Base-by-base conservation (phyloP, 2,888 invertebrate genomes). In the Parthenolecanium corni region DNA sequence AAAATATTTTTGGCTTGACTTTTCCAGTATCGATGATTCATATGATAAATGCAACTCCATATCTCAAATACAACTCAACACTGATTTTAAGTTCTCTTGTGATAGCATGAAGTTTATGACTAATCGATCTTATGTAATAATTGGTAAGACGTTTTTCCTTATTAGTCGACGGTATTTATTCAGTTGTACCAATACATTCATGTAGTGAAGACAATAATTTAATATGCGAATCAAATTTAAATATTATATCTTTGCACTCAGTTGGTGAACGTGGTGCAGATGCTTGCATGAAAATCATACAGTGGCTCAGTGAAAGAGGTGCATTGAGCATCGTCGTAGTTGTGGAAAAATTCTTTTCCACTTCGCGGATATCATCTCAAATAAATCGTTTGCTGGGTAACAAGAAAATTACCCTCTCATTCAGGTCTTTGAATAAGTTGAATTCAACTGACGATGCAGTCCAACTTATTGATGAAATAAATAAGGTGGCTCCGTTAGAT, bases 301-400 rank as follows among this genome's bases (percentile, higher is more conserved):
- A 66, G 52, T 65, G 65, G 65, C 16, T 66, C 20, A 65, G 51
- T 2, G 56, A 46, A 44, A 18, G 64, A 36, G 65, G 66, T n/a
- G 66, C 64, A 2, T 12, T 53, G 0, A 65, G 61, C 38, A 31
- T 65, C 36, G 24, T 65, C 12, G 58, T 66, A 3, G 64, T 53
- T 1, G 12, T 64, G 11, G 64, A 61, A 24, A 54, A 54, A n/a
- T 54, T 64, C 42, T 52, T 49, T 1, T 44, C 64, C 3, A 53
- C 52, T 1, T 42, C 65, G 12, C 52, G 24, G 46, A 46, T 62
- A 21, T 65, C 65, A 1, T 38, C 49, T 2, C 64, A 65, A 47
- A 64, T 65, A 2, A 65, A 65, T 54, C 64, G 53, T 2, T 25
- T 65, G 2, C 40, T 64, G 20, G 51, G 42, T 18, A 64, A 61